Conservation (phyloP, 2,113 vertebrate genomes). For the Embiotoca jacksoni region DNA sequence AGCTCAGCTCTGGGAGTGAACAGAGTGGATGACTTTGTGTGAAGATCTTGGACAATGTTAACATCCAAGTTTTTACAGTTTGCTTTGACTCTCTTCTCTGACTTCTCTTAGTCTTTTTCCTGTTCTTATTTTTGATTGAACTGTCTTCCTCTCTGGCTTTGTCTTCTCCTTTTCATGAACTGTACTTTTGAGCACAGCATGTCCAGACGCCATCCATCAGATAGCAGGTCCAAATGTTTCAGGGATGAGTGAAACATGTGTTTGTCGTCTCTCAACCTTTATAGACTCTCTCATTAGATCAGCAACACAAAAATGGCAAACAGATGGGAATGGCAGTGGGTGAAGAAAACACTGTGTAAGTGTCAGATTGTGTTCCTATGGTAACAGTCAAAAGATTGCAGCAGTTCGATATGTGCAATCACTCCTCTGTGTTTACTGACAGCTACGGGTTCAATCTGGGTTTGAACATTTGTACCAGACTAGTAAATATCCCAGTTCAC, state of each 20-base stretch:
- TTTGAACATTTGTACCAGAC: constrained; percentile 19
- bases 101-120: neutral
- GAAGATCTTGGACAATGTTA: constrained; percentile 32
- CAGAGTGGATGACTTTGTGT: constrained; percentile 20
- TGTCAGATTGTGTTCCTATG: constrained; percentile 64
- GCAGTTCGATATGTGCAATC: constrained; percentile 28
- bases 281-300: constrained; percentile 62
- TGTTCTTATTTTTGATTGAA: constrained; percentile 12
- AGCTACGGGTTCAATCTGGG: constrained; percentile 9
- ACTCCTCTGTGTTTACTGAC: constrained; percentile 41
- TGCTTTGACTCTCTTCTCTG: neutral
- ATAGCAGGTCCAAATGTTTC: constrained; percentile 38
- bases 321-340: constrained; percentile 67
- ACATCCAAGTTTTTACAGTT: neutral
- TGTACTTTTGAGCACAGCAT: constrained; percentile 2
- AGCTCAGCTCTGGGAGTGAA: constrained; percentile 25
- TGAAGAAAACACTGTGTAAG: constrained; percentile 44
- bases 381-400: constrained; percentile 58
- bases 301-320: constrained; percentile 58
- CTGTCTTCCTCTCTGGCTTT: constrained; percentile 14
- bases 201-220: constrained; percentile 12
- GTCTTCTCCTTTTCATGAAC: constrained; percentile 6
- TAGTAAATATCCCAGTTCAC: constrained; percentile 26
- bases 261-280: constrained; percentile 32
- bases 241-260: constrained; percentile 19